Conservation (phyloP, 2,888 invertebrate genomes). For the Coecobrya sp. region DNA sequence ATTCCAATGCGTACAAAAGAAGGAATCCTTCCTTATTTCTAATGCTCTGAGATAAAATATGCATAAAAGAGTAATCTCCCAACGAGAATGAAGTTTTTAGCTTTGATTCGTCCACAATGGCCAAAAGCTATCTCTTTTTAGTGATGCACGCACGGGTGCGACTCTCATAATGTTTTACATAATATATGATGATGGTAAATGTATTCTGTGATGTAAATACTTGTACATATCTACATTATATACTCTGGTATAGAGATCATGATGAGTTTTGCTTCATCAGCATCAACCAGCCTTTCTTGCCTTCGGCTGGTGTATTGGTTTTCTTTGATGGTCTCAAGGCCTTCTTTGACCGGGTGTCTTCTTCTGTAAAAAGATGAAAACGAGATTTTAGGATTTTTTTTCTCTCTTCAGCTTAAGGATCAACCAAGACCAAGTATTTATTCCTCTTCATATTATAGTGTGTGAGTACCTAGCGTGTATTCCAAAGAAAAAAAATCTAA, state of each 20-base stretch:
- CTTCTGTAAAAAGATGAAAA: conserved; percentile 48
- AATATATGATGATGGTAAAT: conserved; percentile 28
- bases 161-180: conserved; percentile 25
- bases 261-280: conserved; percentile 65
- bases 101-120: conserved; percentile 49
- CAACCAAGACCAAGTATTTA: not conserved
- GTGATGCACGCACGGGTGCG: conserved; percentile 11
- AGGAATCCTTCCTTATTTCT: conserved; percentile 28
- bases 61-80: conserved; percentile 41
- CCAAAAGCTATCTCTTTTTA: not conserved
- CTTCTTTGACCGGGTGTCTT: conserved; percentile 77
- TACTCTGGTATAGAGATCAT: not conserved
- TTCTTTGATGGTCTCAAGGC: conserved; percentile 73
- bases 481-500: conserved; percentile 19
- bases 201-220: conserved; percentile 23
- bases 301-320: conserved; percentile 68
- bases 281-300: conserved; percentile 35
- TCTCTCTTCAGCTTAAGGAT: conserved; percentile 49
- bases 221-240: not conserved
- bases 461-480: conserved; percentile 12
- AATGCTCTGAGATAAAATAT: conserved; percentile 41
- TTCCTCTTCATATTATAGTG: not conserved
- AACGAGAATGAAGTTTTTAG: conserved; percentile 51
- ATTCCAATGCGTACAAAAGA: conserved; percentile 34
- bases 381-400: conserved; percentile 40